Evolutionary conservation across 2,113 vertebrate genomes (phyloP).

Genomic region (Nycticebus coucang): DNA sequence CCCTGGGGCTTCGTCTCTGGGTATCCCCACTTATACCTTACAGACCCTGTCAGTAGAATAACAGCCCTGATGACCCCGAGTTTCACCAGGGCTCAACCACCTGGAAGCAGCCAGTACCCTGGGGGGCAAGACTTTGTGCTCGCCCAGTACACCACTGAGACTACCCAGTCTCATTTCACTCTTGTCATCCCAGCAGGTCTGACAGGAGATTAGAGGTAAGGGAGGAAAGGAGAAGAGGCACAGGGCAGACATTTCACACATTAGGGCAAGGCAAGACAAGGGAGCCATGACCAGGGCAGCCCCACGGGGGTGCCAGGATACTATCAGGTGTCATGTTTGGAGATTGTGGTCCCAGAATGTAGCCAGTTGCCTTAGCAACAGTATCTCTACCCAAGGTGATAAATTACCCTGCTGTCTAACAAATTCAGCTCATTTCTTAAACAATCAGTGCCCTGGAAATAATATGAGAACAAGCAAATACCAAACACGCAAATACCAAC

Average conservation of each 20-base stretch:
- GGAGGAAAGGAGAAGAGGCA: no score
- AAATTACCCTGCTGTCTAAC: conserved; percentile 54
- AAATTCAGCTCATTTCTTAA: conserved; percentile 70
- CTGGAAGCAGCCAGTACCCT: not conserved
- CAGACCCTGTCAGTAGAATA: not conserved
- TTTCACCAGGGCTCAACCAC: not conserved
- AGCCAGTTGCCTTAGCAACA: conserved; percentile 70
- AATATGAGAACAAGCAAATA: conserved; percentile 21
- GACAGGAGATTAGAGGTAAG: not conserved
- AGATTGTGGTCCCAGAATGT: not conserved
- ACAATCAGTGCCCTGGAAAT: conserved; percentile 46
- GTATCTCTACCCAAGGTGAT: conserved; percentile 65
- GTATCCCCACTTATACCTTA: no score
- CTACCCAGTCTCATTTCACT: no score
- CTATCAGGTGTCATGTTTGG: not conserved
- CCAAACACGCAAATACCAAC: not conserved
- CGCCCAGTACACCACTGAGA: not conserved
- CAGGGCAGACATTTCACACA: not conserved
- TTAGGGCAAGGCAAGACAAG: no score
- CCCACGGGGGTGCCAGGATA: not conserved
- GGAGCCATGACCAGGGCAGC: not conserved
- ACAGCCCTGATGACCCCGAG: not conserved
- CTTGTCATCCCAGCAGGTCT: not conserved
- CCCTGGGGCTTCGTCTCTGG: no score
- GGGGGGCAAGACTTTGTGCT: not conserved